Percentiles rank a stretch among this genome's conserved stretches.
phyloP scores from a whole-genome alignment of 2,797 vertebrate genomes.

The Lagocephalus sceleratus region DNA sequence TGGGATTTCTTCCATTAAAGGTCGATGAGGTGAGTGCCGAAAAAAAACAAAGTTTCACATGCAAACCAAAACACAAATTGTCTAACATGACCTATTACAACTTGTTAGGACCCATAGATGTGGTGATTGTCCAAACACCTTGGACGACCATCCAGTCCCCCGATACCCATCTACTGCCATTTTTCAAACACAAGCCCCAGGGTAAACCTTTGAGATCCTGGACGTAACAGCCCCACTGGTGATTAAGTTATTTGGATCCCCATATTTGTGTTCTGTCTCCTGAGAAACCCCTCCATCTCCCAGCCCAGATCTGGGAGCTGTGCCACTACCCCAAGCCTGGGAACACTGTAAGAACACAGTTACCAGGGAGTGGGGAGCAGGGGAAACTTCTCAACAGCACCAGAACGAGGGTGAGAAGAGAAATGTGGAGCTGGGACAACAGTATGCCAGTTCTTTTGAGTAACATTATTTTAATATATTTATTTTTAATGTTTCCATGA shows the following conservation, averaged over 20 bases:
- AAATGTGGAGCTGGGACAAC: conserved; percentile 21
- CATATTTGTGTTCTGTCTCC: conserved; percentile 75
- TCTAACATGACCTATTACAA: conserved; percentile 19
- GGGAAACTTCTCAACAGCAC: conserved; percentile 34
- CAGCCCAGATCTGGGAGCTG: conserved; percentile 67
- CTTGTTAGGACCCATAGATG: conserved; percentile 16
- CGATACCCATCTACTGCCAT: conserved; percentile 11
- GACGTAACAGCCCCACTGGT: conserved; percentile 56
- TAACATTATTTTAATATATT: conserved; percentile 15
- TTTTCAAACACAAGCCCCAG: conserved; percentile 41
- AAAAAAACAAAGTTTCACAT: conserved; percentile 22
- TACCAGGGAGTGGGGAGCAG: conserved; percentile 58
- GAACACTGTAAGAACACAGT: conserved; percentile 65
- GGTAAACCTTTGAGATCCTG: conserved; percentile 41
- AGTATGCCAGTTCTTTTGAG: conserved; percentile 36
- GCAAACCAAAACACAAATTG: conserved; percentile 13
- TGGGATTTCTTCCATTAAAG: conserved; percentile 12
- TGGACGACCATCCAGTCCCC: conserved; percentile 31
- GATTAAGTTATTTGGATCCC: conserved; percentile 73
- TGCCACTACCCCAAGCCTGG: conserved; percentile 74
- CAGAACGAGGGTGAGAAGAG: conserved; percentile 18
- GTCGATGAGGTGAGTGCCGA: conserved; percentile 10
- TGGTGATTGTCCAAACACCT: conserved; percentile 32
- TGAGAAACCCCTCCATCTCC: conserved; percentile 72
- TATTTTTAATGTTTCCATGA: too few relatives aligned